phyloP scores from a whole-genome alignment of 1,140 invertebrate species.

The Hyles vespertilio region DNA sequence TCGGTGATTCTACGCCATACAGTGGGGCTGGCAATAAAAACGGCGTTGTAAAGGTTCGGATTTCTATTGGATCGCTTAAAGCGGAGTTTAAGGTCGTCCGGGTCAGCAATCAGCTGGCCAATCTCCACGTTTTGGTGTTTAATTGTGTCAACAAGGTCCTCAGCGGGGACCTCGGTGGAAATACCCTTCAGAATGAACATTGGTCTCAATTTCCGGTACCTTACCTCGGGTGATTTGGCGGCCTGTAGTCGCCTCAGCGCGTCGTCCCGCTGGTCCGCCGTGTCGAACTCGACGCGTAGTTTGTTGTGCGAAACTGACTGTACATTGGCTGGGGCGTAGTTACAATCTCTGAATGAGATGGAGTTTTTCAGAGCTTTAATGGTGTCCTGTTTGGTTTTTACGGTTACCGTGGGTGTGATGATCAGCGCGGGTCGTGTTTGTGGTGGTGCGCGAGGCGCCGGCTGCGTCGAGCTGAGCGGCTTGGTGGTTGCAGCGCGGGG shows the following conservation, averaged over 20 bases:
- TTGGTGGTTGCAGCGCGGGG: no score
- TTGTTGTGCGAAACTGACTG: conserved; percentile 14
- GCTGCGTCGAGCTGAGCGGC: no score
- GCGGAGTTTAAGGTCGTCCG: conserved; percentile 2
- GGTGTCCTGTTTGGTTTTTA: neutral
- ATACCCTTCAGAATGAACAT: conserved; percentile 3
- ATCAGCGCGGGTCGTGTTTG: neutral
- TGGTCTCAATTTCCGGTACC: neutral
- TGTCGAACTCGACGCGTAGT: conserved; percentile 20
- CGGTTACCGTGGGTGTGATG: neutral
- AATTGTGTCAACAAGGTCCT: conserved; percentile 4
- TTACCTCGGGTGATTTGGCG: neutral
- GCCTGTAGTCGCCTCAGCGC: neutral
- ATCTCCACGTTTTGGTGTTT: conserved; percentile 11
- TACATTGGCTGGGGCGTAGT: conserved; percentile 10
- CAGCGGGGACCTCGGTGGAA: neutral
- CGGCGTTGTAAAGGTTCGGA: conserved; percentile 14
- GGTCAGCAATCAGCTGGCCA: neutral
- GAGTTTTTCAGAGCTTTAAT: neutral
- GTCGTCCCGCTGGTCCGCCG: conserved; percentile 7
- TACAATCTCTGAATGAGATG: neutral
- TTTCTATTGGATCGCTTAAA: conserved; percentile 15
- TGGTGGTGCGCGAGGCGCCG: no score
- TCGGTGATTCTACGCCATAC: conserved; percentile 8
- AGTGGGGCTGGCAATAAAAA: conserved; percentile 3